phyloP scores from a whole-genome alignment of 2,113 vertebrate species.

The Desmodus rotundus region DNA sequence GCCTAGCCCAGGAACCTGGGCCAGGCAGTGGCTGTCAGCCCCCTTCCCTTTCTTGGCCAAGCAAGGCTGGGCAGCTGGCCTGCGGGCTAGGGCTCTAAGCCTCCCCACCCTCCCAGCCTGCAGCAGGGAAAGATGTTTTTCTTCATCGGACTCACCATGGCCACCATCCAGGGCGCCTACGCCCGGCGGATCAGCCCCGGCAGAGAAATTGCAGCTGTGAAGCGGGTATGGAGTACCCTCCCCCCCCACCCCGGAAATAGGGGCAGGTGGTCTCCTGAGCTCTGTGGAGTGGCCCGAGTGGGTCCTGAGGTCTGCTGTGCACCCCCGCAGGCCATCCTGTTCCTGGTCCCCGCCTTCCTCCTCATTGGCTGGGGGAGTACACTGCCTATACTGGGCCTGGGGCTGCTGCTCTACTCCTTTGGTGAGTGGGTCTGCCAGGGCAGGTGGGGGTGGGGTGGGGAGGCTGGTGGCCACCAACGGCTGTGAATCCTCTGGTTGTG shows the following conservation, averaged over 20 bases:
- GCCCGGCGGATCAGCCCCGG: constrained; percentile 91
- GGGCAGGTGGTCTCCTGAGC: background rate
- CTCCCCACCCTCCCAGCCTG: constrained; percentile 82
- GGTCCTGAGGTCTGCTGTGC: background rate
- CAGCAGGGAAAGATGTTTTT: constrained; percentile 99
- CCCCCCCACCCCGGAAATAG: rapidly evolving
- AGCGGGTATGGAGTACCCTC: constrained; percentile 82
- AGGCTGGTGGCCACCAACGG: background rate
- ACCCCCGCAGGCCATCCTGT: constrained; percentile 85
- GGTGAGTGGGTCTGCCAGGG: constrained; percentile 82
- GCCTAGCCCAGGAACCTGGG: background rate
- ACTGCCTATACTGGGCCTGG: constrained; percentile 83
- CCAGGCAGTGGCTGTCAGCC: background rate
- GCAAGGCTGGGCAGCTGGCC: background rate
- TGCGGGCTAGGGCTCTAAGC: background rate
- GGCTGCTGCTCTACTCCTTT: constrained; percentile 91
- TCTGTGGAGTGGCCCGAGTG: background rate
- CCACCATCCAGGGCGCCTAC: constrained; percentile 92
- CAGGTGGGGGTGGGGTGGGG: rapidly evolving
- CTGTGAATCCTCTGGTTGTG: too few relatives aligned
- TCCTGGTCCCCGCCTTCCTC: constrained; percentile 92
- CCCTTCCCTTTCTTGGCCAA: background rate
- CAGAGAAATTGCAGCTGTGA: constrained; percentile 86
- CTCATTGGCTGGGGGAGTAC: constrained; percentile 89
- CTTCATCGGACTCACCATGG: constrained; percentile 97